Base-by-base conservation (phyloP, 2,797 vertebrate species). In the Falco berigora region DNA sequence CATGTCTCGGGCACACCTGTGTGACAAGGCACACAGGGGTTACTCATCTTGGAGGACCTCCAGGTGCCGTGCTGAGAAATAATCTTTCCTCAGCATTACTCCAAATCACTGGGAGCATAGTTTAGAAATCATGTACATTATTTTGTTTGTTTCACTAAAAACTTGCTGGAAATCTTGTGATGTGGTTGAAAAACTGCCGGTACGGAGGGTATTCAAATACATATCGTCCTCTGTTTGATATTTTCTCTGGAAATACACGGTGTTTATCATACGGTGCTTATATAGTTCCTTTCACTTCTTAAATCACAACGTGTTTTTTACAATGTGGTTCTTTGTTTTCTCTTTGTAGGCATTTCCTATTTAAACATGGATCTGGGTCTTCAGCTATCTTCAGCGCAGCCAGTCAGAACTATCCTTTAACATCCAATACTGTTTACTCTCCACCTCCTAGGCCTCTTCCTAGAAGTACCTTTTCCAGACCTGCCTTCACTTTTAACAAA, bases 401-500 rank as follows among this genome's bases (percentile, higher is more conserved):
- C 82, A 99, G 98, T 90, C 99, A 99, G 97, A 99, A 99, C 96
- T 99, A 99, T 97, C 99, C 99, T 59, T 97, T 99, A 97, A 99
- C 99, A 17, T 99, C 99, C 78, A 99, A 99, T 44, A 99, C 99
- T 2, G 99, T 99, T 97, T 99, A 99, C 97, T 99, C 99, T 10
- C 99, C 99, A 55, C 99, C 99, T 86, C 99, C 99, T 24, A 98
- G 99, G 96, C 99, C 99, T 14, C 98, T 99, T 75, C 99, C 99
- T 69, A 98, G 99, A 97, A 99, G 98, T 97, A 99, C 99, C 83
- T 99, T 99, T 98, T 99, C 99, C 93, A 98, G 99, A 94, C 99
- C 99, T 76, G 98, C 99, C 97, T 99, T 99, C 98, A 99, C 99
- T 96, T 99, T 99, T 97, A 99, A 99, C 98, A 99, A 99, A 98